Base-by-base conservation (phyloP, 2,888 invertebrate species). In the Leistus spinibarbis region DNA sequence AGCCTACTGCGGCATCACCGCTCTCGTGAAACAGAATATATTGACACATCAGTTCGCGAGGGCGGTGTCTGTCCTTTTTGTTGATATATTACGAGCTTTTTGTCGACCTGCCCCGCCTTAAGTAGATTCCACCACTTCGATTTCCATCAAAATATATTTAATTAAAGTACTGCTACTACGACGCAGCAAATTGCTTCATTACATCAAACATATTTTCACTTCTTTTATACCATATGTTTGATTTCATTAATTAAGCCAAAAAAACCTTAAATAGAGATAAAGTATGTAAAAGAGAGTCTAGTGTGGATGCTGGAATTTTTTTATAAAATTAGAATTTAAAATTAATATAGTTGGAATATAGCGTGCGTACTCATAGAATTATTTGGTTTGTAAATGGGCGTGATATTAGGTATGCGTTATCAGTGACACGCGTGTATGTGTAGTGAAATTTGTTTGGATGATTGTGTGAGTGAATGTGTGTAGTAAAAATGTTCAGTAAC, bases 401-500 rank as follows among this genome's bases (percentile, higher is more conserved):
- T 24, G 24, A 24, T 3, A 24, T 24, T 24, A 24, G 24, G 24
- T 7, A 24, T 7, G 24, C 24, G 24, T 3, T 24, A 24, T 40
- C 40, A 5, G 3, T 40, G 40, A 40, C 40, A 40, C 13, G 40
- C 13, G 40, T 40, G 40, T 5, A 40, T 40, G 40, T 40, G 7
- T 40, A 40, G 13, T 40, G 40, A 5, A 7, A 40, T 5, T 40
- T 7, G 40, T 10, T 40, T 7, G 40, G 40, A 1, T 7, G 1
- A 40, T 40, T 40, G 40, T 40, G 40, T 40, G 40, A 10, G 40
- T 40, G 40, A 10, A 13, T 40, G 40, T 40, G 40, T 40, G 57
- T 69, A 57, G 22, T 27, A 22, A 68, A 68, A 54, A 68, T 68
- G 53, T 68, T 68, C 68, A 68, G 68, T 54, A 68, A 68, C 68